Evolutionary conservation across 2,113 vertebrate genomes (phyloP).

Genomic region (Heterochromis multidens): DNA sequence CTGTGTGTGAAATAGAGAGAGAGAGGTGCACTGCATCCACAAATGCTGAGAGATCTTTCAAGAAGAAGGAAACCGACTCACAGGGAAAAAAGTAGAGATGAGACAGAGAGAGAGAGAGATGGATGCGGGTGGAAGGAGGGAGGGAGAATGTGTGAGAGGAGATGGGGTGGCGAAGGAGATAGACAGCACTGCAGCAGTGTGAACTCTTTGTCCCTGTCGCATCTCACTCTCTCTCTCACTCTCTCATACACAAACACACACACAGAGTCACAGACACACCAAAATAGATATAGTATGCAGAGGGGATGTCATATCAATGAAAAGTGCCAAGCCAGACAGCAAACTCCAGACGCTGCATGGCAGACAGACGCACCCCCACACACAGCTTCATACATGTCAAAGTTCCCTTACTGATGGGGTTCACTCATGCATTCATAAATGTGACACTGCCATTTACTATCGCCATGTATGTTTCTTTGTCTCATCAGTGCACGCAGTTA

Average conservation of each 20-base stretch:
- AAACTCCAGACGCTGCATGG: not conserved
- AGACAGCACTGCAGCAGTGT: constrained; percentile 58
- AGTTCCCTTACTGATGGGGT: not conserved
- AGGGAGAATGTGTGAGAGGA: constrained; percentile 10
- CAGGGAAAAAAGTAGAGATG: not conserved
- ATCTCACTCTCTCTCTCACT: not conserved
- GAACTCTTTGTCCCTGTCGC: constrained; percentile 61
- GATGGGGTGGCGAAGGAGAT: not conserved
- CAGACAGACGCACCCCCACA: constrained; percentile 1
- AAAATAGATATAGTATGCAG: constrained; percentile 30
- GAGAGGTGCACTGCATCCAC: not conserved
- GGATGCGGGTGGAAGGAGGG: constrained; percentile 10
- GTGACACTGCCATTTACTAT: not conserved
- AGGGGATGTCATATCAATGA: constrained; percentile 31
- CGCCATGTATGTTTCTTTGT: not conserved
- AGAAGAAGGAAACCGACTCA: constrained; percentile 26
- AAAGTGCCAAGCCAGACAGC: constrained; percentile 20
- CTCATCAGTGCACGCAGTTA: not conserved
- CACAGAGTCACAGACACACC: not conserved
- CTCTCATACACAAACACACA: not conserved
- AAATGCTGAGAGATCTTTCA: constrained; percentile 22
- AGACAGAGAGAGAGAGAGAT: not conserved
- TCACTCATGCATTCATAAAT: not conserved
- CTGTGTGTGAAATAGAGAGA: not conserved
- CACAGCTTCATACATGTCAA: not conserved